Evolutionary conservation across 2,888 invertebrate species (phyloP), one percentile per base, ranked within the genome.

Genomic region (Oegoconia quadripuncta): DNA sequence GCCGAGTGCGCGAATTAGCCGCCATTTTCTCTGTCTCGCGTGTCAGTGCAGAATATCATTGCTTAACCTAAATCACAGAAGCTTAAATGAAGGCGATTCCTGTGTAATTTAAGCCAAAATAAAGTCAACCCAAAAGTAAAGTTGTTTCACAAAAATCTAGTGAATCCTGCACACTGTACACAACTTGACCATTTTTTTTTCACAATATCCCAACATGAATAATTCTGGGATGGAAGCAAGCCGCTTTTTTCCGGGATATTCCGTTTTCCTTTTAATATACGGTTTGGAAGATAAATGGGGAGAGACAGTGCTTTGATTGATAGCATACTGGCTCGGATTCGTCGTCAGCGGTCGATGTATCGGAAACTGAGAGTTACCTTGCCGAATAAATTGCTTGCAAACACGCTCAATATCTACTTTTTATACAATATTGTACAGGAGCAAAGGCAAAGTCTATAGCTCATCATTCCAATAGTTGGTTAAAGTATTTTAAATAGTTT

Each of bases 241-340:
- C 58, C 57, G 42, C 32, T 38, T 36, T 43, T 42, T 44, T 46
- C 38, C 44, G 42, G 52, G 65, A 50, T 56, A 55, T 62, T 40
- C 27, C 27, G 27, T 63, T 72, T 73, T 73, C 70, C 71, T 74
- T 78, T 80, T 82, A 79, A 80, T 79, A 79, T 77, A 73, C 74
- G 74, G 58, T 47, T 51, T 47, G 46, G 66, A 73, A 77, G 81
- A 82, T 81, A 78, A 80, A 83, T 82, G 75, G 72, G 60, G 65
- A 58, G 74, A 79, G 79, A 80, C 80, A 76, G 59, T 64, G 66
- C 66, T 55, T 65, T 81, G 82, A 83, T 82, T 75, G 80, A 82
- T 83, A 61, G 69, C 53, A 39, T 40, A 47, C 54, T 59, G 68
- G 64, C 69, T 79, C 71, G 64, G 64, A 73, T 70, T 66, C 65